Base-by-base conservation (phyloP, 2,797 vertebrate genomes). In the Poecile montanus region DNA sequence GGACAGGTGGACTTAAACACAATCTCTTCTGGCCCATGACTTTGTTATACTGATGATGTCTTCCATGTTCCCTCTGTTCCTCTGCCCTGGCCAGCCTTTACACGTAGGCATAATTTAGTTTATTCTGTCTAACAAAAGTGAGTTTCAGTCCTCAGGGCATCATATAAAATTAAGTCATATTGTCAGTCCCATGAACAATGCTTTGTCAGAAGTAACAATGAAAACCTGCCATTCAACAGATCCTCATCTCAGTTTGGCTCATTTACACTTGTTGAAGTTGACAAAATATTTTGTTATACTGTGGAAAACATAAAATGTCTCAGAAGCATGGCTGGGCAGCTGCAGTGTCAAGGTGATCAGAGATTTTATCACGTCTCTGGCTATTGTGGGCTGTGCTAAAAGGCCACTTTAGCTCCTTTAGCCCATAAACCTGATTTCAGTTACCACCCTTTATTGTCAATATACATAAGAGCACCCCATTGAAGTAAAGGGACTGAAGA, bases 291-390 rank as follows among this genome's bases (percentile, higher is more conserved):
- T 75, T 40, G 27, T 65, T 81, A 25, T 38, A 40, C 42, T 71
- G 21, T 63, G 47, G 70, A 83, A 53, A 89, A 78, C 32, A 71
- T 18, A 40, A 91, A 94, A 65, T 38, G 38, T 91, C 62, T 50
- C 42, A 50, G 66, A 88, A 84, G 26, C 34, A 65, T 3, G 7
- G 10, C 23, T 45, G 34, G 26, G 29, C 15, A 85, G 48, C 61
- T 67, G 44, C 0, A 0, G 16, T 19, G n/a, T 57, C 57, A 80
- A 7, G 11, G 54, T 0, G 0, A 32, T 51, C 25, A 26, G 68
- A 53, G 57, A 71, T 63, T 21, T 48, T 45, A 15, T 54, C 20
- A 19, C 2, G 2, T 67, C 48, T 44, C 38, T 65, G 62, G 10
- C 16, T 80, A 23, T 42, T 23, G 7, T 8, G 21, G 15, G 18